Percentiles rank a stretch among this genome's conserved stretches.
These are phyloP conservation scores for Oasisia sp. DNA, from an alignment of 2,888 invertebrate genomes.

Conservation along the genomic window DNA sequence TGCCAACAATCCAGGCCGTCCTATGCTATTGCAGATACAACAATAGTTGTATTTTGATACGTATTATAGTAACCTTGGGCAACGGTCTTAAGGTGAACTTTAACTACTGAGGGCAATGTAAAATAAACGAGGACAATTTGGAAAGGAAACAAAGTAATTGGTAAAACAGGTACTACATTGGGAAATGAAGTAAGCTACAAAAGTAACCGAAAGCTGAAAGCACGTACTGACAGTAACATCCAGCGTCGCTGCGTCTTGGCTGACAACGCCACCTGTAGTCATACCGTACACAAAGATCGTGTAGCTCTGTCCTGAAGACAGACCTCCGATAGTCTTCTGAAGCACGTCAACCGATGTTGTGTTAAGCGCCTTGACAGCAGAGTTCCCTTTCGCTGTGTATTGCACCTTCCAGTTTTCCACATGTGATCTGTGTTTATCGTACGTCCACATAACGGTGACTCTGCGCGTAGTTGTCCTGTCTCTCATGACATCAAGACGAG, in stretches of 20 bases:
- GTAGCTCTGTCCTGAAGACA: not conserved
- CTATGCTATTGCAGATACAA: no score
- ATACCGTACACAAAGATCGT: not conserved
- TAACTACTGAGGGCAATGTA: no score
- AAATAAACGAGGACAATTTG: no score
- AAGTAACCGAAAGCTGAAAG: not conserved
- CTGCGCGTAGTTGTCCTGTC: not conserved
- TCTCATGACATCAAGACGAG: not conserved
- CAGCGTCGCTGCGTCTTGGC: not conserved
- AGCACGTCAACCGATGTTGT: not conserved
- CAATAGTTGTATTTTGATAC: no score
- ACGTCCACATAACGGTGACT: not conserved
- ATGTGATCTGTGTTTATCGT: not conserved
- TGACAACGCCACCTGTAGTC: not conserved
- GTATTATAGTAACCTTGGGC: no score
- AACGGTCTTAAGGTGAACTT: no score
- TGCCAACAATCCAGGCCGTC: no score
- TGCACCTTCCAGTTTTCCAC: not conserved
- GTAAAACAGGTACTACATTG: no score
- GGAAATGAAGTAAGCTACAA: no score
- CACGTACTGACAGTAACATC: not conserved
- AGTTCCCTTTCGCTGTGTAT: not conserved
- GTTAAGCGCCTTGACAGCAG: not conserved
- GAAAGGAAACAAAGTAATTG: no score
- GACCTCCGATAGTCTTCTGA: not conserved